Base-by-base conservation (phyloP, 1,140 invertebrate genomes). In the Drosophila asahinai region DNA sequence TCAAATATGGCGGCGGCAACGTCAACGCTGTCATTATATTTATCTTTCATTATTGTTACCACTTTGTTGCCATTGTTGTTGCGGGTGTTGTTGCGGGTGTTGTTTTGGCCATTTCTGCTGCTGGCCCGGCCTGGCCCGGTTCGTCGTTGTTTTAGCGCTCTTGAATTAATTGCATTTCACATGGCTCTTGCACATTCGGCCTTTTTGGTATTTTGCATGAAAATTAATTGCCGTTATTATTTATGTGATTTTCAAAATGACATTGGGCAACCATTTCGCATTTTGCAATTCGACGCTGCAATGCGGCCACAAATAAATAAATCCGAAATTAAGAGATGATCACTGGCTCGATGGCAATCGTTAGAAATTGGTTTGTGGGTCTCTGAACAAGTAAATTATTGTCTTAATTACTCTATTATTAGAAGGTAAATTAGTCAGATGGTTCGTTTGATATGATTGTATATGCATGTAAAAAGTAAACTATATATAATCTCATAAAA, bases 101-200 rank as follows among this genome's bases (percentile, higher is more conserved):
- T 70, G 43, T 33, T 65, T 40, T 64, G 55, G 55, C 14, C 22
- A 54, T 40, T 47, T 30, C 49, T 75, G 59, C n/a, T 9, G 33
- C 33, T 11, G 54, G 48, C 60, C 30, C 4, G 36, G 36, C 25
- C 40, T 30, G 38, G 55, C 47, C 12, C 8, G 30, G 15, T 22
- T 40, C 68, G 55, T 48, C 33, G 49, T 55, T 79, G 54, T 40
- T 52, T 71, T 74, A 61, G 47, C 52, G 72, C 80, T 89, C 61
- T 89, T 78, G 81, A 89, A 87, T 87, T 87, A 89, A 87, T 89
- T 87, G 81, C 84, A 81, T 75, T 87, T 89, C 84, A 60, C 84
- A 87, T 89, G 71, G 66, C 81, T 61, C 72, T 80, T 86, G 80
- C 79, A 55, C 52, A 82, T 68, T 63, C 45, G 77, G 57, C 63